Evolutionary conservation across 2,888 invertebrate genomes (phyloP), one percentile per base, ranked within the genome.

Genomic region (Gasteruption jaculator): DNA sequence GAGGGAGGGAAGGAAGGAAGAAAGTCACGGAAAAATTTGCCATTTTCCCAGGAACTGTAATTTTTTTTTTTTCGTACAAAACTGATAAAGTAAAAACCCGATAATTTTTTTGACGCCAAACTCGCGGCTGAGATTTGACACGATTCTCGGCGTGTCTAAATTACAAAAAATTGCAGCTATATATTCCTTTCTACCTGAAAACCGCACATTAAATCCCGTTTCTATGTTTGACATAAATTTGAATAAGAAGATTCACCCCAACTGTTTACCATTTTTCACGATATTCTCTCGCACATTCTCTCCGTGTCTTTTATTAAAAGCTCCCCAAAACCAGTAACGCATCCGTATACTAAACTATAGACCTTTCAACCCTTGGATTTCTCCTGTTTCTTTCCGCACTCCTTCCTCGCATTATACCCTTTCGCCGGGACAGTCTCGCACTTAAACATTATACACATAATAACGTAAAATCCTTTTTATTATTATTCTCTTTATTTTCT

Each of bases 171-270:
- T n/a, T n/a, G n/a, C n/a, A n/a, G n/a, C n/a, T n/a, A n/a, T n/a
- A n/a, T n/a, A n/a, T n/a, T n/a, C n/a, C n/a, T n/a, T n/a, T n/a
- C n/a, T n/a, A n/a, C n/a, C n/a, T n/a, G n/a, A n/a, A n/a, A n/a
- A n/a, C n/a, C n/a, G n/a, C n/a, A n/a, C n/a, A 46, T 52, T 49
- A 54, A 66, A 67, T 66, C 59, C 59, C 53, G 58, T 58, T 66
- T 66, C 63, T 61, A n/a, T 58, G 61, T 66, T 60, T 61, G 52
- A 59, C 56, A n/a, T n/a, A n/a, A 63, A 66, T 67, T 68, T 68
- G 63, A 68, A 68, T 68, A 67, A 66, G n/a, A n/a, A n/a, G 66
- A 68, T 68, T 61, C 65, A 61, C 60, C 61, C 64, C n/a, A n/a
- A n/a, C n/a, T 61, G 67, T 67, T 68, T 66, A 66, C 65, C 62